Evolutionary conservation across 1,140 invertebrate genomes (phyloP), one percentile per base, ranked within the genome.

Genomic region (Diuraphis noxia): DNA sequence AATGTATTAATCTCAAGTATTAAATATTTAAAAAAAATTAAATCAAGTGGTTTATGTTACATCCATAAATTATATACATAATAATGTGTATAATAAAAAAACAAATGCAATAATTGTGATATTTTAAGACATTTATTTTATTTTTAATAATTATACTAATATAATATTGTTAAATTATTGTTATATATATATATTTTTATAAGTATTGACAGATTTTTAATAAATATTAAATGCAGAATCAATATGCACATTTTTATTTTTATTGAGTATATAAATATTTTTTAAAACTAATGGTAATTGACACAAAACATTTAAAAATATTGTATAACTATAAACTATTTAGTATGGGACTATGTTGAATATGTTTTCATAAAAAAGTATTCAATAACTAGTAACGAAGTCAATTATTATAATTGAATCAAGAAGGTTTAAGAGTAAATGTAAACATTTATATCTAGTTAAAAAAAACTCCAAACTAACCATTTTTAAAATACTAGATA

Each of bases 221-320:
- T 82, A 91, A 91, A 91, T 91, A 91, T 40, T 82, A 82, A 91
- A 91, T 91, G 77, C 34, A 52, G n/a, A 52, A 40, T 88, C 25
- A 82, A 30, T 52, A 79, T 23, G 9, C 30, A 41, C 3, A 23
- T 79, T 41, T 41, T 36, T 23, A 72, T 46, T 52, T n/a, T 81
- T 19, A 0, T 36, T 82, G 72, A 52, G 34, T 81, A 91, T 81
- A 89, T 81, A 90, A 46, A 77, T 77, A 79, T 81, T 34, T 91
- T 81, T 91, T 81, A 91, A 91, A 52, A 46, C 77, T 91, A 91
- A 82, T 91, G 77, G 89, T 91, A 91, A 91, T 91, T 91, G 89
- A 91, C 89, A 46, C 23, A 46, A 82, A 91, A 81, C 25, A 63
- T 63, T 63, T 63, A 34, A 36, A 63, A 40, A 88, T 88, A 56